Percentiles rank a stretch among this genome's conserved stretches.
phyloP scores from a whole-genome alignment of 1,140 invertebrate genomes.

The Drosophila littoralis region DNA sequence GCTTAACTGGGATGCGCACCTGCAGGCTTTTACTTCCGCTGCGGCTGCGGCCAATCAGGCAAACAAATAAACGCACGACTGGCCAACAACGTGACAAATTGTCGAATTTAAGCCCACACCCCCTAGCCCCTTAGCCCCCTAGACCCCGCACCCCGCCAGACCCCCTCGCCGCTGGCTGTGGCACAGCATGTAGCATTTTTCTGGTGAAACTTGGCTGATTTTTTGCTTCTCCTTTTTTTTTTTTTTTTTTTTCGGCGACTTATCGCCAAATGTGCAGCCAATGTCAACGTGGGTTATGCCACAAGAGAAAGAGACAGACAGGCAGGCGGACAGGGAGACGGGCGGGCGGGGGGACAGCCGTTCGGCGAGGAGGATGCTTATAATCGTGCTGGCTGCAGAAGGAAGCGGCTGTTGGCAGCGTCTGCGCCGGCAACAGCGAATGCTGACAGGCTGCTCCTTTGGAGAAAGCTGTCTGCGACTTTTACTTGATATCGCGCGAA shows the following conservation, averaged over 20 bases:
- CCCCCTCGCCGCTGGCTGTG: not conserved
- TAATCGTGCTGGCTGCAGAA: constrained; percentile 59
- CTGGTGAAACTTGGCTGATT: constrained; percentile 57
- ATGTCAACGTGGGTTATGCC: constrained; percentile 80
- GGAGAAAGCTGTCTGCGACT: constrained; percentile 26
- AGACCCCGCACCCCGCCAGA: not conserved
- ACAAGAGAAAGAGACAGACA: constrained; percentile 32
- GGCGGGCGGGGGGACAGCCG: not conserved
- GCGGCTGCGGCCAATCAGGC: constrained; percentile 55
- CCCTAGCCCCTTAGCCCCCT: not conserved
- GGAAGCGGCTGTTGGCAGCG: constrained; percentile 7
- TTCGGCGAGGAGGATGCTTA: constrained; percentile 59
- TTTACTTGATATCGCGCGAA: constrained; percentile 13
- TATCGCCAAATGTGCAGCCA: constrained; percentile 60
- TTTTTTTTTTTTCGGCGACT: constrained; percentile 22
- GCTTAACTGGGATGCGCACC: constrained; percentile 57
- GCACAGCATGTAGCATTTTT: constrained; percentile 62
- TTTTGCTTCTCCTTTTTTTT: not conserved
- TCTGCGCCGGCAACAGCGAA: not conserved
- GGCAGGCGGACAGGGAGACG: constrained; percentile 10
- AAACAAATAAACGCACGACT: constrained; percentile 66
- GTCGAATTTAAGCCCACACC: constrained; percentile 58
- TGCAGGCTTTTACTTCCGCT: constrained; percentile 70
- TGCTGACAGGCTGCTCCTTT: constrained; percentile 9
- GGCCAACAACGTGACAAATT: constrained; percentile 71